phyloP scores from a whole-genome alignment of 35 echinoderm and acorn worm genomes.

The Diadema setosum region DNA sequence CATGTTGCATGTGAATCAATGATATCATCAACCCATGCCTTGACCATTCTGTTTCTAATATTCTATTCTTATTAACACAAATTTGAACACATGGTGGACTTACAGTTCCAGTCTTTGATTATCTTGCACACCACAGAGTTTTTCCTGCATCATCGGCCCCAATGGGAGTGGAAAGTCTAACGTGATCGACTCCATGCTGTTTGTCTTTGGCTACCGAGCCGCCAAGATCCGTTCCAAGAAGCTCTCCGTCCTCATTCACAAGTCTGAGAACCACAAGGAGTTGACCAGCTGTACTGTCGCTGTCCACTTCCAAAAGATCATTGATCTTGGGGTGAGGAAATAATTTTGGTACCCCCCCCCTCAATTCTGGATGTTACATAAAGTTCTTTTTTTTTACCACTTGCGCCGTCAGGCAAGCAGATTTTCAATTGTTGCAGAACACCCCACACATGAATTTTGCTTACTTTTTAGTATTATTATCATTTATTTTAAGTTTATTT shows the following conservation, averaged over 20 bases:
- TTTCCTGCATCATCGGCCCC: slow-evolving; percentile 95
- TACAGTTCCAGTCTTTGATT: no score
- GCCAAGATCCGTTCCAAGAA: slow-evolving; percentile 98
- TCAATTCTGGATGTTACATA: no score
- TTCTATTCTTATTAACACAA: no score
- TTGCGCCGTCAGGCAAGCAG: no score
- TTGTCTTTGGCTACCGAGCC: slow-evolving; percentile 98
- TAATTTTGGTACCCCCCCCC: neutral
- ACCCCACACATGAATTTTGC: no score
- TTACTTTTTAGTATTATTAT: no score
- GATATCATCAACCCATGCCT: no score
- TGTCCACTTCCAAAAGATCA: slow-evolving; percentile 99
- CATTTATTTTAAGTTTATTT: neutral
- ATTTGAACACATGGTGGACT: no score
- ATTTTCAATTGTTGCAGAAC: no score
- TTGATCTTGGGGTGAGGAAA: slow-evolving; percentile 86
- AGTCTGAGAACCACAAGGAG: slow-evolving; percentile 85
- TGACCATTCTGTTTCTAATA: no score
- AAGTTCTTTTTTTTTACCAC: no score
- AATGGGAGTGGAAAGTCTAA: slow-evolving; percentile 99
- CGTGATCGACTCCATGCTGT: slow-evolving; percentile 96
- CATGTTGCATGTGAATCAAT: no score
- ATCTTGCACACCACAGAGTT: slow-evolving; percentile 81
- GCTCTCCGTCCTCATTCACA: slow-evolving; percentile 91
- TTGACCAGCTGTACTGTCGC: slow-evolving; percentile 84